A percentile compares a stretch with the other conserved stretches of the same genome.
phyloP scores from a whole-genome alignment of 2,113 vertebrate genomes.

The Buteo buteo region DNA sequence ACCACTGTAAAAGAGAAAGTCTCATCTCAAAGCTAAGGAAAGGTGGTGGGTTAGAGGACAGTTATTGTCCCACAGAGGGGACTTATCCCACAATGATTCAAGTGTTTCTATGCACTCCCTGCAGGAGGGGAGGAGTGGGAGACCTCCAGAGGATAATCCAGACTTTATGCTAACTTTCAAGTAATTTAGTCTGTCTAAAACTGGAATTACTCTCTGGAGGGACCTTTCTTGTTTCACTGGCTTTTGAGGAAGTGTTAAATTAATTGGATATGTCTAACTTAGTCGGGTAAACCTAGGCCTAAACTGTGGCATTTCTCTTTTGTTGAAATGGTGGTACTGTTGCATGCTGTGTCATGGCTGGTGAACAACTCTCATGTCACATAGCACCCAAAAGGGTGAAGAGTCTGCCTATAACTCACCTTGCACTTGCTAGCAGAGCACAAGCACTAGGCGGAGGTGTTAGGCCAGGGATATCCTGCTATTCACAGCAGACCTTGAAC shows the following conservation, averaged over 20 bases:
- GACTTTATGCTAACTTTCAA: neutral
- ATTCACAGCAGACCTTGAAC: neutral
- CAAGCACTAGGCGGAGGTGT: neutral
- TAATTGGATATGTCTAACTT: neutral
- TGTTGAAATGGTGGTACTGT: neutral
- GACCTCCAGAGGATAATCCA: neutral
- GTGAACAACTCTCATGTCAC: neutral
- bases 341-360: neutral
- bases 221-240: neutral
- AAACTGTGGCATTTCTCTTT: neutral
- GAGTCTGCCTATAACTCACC: neutral
- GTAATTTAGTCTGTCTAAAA: neutral
- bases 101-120: neutral
- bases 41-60: neutral
- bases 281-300: neutral
- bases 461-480: neutral
- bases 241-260: neutral
- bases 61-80: neutral
- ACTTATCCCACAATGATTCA: too few species aligned
- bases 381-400: neutral
- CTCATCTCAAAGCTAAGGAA: neutral
- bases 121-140: neutral
- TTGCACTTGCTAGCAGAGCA: neutral
- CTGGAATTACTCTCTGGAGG: neutral
- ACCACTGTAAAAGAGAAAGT: neutral